Evolutionary conservation across 2,797 vertebrate genomes (phyloP).

Genomic region (Ptychobarbus kaznakovi): DNA sequence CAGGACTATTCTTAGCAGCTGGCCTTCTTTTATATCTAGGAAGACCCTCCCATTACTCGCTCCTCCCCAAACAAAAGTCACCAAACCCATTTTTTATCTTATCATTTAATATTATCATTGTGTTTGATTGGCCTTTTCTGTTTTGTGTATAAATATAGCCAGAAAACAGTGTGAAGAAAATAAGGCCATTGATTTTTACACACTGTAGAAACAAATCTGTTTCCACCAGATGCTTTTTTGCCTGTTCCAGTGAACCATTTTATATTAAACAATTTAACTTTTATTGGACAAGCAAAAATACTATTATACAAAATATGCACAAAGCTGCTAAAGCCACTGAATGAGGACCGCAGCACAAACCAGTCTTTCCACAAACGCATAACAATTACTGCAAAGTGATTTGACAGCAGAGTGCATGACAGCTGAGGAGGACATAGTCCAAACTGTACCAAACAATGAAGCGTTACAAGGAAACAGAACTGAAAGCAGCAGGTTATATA

Average conservation of each 20-base stretch:
- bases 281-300: background rate
- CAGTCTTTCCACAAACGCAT: conserved; percentile 6
- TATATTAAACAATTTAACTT: background rate
- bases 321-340: conserved; percentile 12
- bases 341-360: background rate
- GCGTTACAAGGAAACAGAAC: conserved; percentile 7
- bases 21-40: conserved; percentile 70
- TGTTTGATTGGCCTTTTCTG: conserved; percentile 2
- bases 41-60: conserved; percentile 59
- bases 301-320: background rate
- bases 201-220: background rate
- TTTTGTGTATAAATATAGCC: background rate
- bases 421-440: conserved; percentile 48
- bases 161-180: background rate
- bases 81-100: conserved; percentile 45
- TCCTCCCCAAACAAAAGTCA: conserved; percentile 66
- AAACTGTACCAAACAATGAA: conserved; percentile 62
- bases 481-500: conserved; percentile 21
- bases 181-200: background rate
- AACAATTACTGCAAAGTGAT: conserved; percentile 30
- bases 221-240: background rate
- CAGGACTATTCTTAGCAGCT: conserved; percentile 74
- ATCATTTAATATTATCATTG: conserved; percentile 26
- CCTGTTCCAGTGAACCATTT: background rate
- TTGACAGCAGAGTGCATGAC: conserved; percentile 31